These are phyloP conservation scores for Dicranocentrus wangi DNA, from an alignment of 2,888 invertebrate genomes.

Conservation along the genomic window DNA sequence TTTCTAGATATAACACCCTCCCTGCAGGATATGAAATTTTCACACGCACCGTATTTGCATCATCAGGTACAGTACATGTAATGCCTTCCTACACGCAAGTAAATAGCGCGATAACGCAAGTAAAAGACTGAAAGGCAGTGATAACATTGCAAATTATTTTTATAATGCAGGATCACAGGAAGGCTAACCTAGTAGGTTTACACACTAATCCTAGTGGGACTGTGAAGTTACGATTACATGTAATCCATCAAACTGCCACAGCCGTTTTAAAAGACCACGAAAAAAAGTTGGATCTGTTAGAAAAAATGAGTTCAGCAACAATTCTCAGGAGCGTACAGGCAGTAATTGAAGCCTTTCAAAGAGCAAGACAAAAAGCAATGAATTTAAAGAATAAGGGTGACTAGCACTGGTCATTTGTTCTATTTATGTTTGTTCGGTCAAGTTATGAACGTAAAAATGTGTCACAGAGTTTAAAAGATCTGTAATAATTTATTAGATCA, in stretches of 20 bases:
- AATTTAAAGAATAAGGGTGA: slow-evolving; percentile 57
- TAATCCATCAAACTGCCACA: slow-evolving; percentile 67
- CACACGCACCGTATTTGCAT: slow-evolving; percentile 62
- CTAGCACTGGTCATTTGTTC: not conserved
- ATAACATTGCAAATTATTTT: slow-evolving; percentile 1
- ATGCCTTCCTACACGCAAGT: too few relatives aligned
- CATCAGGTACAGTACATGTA: slow-evolving; percentile 51
- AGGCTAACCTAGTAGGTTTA: slow-evolving; percentile 69
- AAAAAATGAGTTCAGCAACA: slow-evolving; percentile 71
- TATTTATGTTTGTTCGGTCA: not conserved
- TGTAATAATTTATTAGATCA: too few relatives aligned
- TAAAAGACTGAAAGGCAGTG: slow-evolving; percentile 15
- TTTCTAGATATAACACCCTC: slow-evolving; percentile 71
- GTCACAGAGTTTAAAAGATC: too few relatives aligned
- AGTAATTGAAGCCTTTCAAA: slow-evolving; percentile 72
- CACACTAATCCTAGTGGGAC: slow-evolving; percentile 69
- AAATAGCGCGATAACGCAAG: not conserved
- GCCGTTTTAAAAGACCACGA: slow-evolving; percentile 32
- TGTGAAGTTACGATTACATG: slow-evolving; percentile 65
- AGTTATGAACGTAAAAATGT: not conserved
- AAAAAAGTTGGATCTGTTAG: slow-evolving; percentile 64
- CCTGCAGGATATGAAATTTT: slow-evolving; percentile 68
- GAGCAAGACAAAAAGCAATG: slow-evolving; percentile 68
- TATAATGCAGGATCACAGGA: slow-evolving; percentile 59
- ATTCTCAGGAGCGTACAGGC: slow-evolving; percentile 71